These are phyloP conservation scores for Lycocerus yunnanus DNA, from an alignment of 2,888 invertebrate genomes.

Conservation along the genomic window DNA sequence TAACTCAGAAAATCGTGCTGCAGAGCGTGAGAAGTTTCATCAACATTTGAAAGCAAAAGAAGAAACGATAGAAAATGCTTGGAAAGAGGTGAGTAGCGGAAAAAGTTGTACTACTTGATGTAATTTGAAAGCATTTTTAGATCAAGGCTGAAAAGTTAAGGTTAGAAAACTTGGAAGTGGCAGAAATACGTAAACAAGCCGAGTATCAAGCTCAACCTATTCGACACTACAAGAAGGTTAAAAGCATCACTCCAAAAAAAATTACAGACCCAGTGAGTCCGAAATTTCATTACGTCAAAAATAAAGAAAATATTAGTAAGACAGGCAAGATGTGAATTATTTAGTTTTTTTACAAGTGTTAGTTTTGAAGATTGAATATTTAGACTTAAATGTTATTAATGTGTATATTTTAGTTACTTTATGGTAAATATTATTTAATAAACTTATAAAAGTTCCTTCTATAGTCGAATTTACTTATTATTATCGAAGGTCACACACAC, in stretches of 20 bases:
- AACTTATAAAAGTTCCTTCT: no score
- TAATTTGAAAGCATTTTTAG: background rate
- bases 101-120: background rate
- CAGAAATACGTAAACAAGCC: slow-evolving; percentile 59
- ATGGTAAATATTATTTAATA: no score
- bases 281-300: slow-evolving; percentile 49
- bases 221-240: slow-evolving; percentile 58
- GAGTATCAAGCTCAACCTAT: slow-evolving; percentile 69
- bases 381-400: no score
- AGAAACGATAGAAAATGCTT: slow-evolving; percentile 56
- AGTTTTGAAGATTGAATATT: no score
- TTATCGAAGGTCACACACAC: no score
- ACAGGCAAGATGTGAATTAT: no score
- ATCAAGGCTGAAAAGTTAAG: slow-evolving; percentile 47
- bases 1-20: slow-evolving; percentile 67
- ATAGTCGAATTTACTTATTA: no score
- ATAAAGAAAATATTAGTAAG: background rate
- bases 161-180: slow-evolving; percentile 56
- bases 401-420: no score
- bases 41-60: slow-evolving; percentile 61
- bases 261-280: slow-evolving; percentile 71
- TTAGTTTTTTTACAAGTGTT: no score
- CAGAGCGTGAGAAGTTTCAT: slow-evolving; percentile 66
- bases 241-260: slow-evolving; percentile 60
- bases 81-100: slow-evolving; percentile 36